Conservation (phyloP, 2,888 invertebrate genomes). For the Apantesis nais region DNA sequence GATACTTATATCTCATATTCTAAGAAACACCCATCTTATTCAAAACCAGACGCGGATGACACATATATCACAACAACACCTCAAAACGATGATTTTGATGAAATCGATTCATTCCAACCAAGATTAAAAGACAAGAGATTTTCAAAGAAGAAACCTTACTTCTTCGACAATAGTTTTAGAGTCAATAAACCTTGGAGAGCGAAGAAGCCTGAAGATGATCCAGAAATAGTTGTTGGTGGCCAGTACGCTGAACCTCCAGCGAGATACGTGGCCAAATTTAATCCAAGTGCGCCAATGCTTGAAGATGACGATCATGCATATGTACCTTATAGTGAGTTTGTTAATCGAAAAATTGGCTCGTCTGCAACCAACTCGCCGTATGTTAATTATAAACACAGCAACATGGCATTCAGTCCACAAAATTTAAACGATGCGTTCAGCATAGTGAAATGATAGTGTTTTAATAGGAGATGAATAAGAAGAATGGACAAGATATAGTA, state of each 20-base stretch:
- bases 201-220: constrained; percentile 44
- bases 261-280: constrained; percentile 60
- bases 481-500: constrained; percentile 3
- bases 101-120: constrained; percentile 3
- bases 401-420: constrained; percentile 80
- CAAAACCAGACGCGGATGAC: constrained; percentile 11
- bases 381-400: constrained; percentile 77
- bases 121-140: constrained; percentile 24
- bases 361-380: constrained; percentile 65
- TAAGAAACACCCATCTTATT: constrained; percentile 19
- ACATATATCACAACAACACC: constrained; percentile 23
- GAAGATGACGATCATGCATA: constrained; percentile 51
- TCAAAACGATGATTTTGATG: constrained; percentile 13
- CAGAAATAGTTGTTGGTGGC: constrained; percentile 70
- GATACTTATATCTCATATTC: constrained; percentile 45
- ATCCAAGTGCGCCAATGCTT: constrained; percentile 53
- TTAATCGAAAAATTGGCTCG: constrained; percentile 54
- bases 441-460: constrained; percentile 63
- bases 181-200: constrained; percentile 57
- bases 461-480: neutral
- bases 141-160: constrained; percentile 50
- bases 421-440: constrained; percentile 81
- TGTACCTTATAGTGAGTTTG: constrained; percentile 45
- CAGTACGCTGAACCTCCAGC: constrained; percentile 79
- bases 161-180: constrained; percentile 45